Evolutionary conservation across 2,797 vertebrate species (phyloP).

Genomic region (Pseudochromis fuscus): DNA sequence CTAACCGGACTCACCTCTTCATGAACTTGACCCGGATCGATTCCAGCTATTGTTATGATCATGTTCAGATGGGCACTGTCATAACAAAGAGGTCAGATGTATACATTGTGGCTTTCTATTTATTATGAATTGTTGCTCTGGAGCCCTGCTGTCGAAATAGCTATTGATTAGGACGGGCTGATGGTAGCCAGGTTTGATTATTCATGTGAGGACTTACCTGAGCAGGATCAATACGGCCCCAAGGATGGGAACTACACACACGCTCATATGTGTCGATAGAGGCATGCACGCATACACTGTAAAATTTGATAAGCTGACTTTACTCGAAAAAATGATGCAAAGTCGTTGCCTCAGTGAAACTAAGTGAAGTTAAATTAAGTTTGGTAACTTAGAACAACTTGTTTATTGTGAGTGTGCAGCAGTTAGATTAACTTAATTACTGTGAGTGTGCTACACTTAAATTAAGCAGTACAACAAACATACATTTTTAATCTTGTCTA

Average conservation of each 20-base stretch:
- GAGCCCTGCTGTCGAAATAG: conserved; percentile 73
- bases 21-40: conserved; percentile 78
- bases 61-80: conserved; percentile 76
- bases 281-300: conserved; percentile 19
- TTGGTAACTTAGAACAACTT: too few relatives aligned
- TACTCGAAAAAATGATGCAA: too few relatives aligned
- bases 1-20: conserved; percentile 73
- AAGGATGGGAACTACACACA: conserved; percentile 69
- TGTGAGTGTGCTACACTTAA: too few relatives aligned
- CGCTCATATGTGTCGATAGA: conserved; percentile 50
- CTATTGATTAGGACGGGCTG: conserved; percentile 80
- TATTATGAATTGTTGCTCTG: conserved; percentile 79
- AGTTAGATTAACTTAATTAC: too few relatives aligned
- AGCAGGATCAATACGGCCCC: conserved; percentile 69
- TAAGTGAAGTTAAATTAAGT: too few relatives aligned
- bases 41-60: conserved; percentile 74
- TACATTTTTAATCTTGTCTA: too few relatives aligned
- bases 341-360: too few relatives aligned
- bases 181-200: conserved; percentile 76
- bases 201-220: conserved; percentile 79
- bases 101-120: conserved; percentile 73
- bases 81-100: conserved; percentile 80
- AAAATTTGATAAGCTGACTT: too few relatives aligned
- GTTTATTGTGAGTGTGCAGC: too few relatives aligned
- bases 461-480: too few relatives aligned